Percentiles rank a stretch among this genome's conserved stretches.
phyloP scores from a whole-genome alignment of 2,888 invertebrate species.

The Plagodis dolabraria region DNA sequence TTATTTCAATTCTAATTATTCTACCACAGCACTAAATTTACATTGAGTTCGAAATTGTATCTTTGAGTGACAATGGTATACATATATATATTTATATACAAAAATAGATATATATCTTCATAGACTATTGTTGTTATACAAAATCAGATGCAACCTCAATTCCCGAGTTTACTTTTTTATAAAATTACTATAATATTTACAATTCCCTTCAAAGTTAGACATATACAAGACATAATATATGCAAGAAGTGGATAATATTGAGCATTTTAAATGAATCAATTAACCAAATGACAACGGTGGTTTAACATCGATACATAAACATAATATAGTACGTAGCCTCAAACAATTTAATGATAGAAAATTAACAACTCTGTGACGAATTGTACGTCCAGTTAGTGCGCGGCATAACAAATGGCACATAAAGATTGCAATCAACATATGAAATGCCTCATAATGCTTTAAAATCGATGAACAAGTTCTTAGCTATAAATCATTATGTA shows the following conservation, averaged over 20 bases:
- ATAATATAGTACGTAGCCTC: conserved; percentile 49
- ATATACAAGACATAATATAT: conserved; percentile 10
- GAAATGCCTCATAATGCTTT: too few relatives aligned
- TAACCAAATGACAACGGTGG: conserved; percentile 35
- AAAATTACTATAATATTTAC: conserved; percentile 27
- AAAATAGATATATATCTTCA: conserved; percentile 26
- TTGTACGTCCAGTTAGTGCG: not conserved
- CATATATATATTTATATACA: conserved; percentile 15
- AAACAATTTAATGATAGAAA: conserved; percentile 36
- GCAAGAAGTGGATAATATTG: conserved; percentile 25
- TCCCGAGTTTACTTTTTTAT: conserved; percentile 22
- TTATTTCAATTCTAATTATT: conserved; percentile 5
- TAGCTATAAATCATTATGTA: too few relatives aligned
- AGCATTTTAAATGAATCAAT: conserved; percentile 42
- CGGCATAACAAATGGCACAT: conserved; percentile 10
- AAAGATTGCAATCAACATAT: not conserved
- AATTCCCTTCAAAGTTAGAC: conserved; percentile 11
- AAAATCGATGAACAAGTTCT: too few relatives aligned
- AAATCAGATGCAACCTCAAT: conserved; percentile 21
- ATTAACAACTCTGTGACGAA: not conserved
- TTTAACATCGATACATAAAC: conserved; percentile 38
- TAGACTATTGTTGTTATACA: conserved; percentile 10
- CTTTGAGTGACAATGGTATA: not conserved
- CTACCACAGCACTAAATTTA: conserved; percentile 23
- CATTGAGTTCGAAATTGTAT: conserved; percentile 10